These are phyloP conservation scores for Clinocottus analis DNA, from an alignment of 2,113 vertebrate genomes.

Conservation along the genomic window DNA sequence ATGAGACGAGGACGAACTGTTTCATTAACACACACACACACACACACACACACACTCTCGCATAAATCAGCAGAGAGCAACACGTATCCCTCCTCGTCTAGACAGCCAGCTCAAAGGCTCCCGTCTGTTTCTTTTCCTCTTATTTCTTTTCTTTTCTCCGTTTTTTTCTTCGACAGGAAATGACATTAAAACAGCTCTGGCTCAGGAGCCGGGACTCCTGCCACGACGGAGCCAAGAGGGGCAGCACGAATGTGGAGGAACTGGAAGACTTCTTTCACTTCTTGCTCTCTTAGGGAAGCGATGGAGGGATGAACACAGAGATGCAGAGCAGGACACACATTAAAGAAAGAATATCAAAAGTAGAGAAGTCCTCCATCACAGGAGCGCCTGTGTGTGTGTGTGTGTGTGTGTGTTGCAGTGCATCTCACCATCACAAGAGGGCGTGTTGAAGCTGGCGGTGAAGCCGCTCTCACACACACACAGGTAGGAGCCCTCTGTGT, in stretches of 20 bases:
- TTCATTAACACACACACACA: constrained; percentile 14
- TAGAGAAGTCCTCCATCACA: no score
- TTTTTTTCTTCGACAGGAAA: constrained; percentile 73
- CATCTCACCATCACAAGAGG: constrained; percentile 89
- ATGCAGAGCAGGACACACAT: no score
- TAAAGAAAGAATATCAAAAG: no score
- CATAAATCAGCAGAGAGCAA: constrained; percentile 63
- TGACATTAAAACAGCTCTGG: constrained; percentile 66
- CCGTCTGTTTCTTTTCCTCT: constrained; percentile 71
- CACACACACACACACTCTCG: constrained; percentile 21
- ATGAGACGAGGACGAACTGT: not conserved
- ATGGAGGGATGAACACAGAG: no score
- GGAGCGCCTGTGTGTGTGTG: constrained; percentile 16
- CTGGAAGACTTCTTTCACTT: constrained; percentile 12
- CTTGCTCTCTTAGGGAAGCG: not conserved
- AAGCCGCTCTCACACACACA: constrained; percentile 93
- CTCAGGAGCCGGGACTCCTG: constrained; percentile 44
- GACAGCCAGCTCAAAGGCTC: constrained; percentile 79
- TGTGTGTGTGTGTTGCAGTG: not conserved
- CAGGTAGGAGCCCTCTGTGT: constrained; percentile 90
- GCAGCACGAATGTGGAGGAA: constrained; percentile 52
- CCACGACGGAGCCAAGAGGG: constrained; percentile 54
- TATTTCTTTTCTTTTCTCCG: constrained; percentile 49
- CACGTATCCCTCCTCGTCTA: constrained; percentile 80
- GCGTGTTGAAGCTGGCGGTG: constrained; percentile 79